Evolutionary conservation across 2,113 vertebrate species (phyloP).

Genomic region (Prolemur simus): DNA sequence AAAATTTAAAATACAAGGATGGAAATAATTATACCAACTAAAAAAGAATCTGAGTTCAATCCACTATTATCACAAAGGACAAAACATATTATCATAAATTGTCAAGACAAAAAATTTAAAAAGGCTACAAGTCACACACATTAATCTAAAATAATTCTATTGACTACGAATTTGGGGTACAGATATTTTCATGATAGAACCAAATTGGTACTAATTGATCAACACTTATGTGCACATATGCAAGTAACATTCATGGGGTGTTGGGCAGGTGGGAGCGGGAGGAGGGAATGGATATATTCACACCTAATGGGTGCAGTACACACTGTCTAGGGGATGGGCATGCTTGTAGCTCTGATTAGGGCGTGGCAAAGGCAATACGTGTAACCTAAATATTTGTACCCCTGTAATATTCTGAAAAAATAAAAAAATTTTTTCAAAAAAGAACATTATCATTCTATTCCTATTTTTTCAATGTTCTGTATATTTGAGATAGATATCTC

Average conservation of each 20-base stretch:
- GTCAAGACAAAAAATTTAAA: not conserved
- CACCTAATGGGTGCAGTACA: no score
- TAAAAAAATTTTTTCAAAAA: no score
- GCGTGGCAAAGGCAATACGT: no score
- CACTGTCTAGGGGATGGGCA: no score
- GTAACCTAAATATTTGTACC: no score
- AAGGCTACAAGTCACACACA: not conserved
- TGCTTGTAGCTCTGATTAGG: no score
- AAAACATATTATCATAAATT: not conserved
- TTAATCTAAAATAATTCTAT: not conserved
- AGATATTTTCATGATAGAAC: not conserved
- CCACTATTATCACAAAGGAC: not conserved
- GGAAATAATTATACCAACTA: not conserved
- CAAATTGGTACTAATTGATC: no score
- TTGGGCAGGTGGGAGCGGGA: no score
- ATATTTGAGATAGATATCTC: not conserved
- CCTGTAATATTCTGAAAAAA: no score
- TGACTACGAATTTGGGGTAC: not conserved
- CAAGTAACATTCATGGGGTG: no score
- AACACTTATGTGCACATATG: no score
- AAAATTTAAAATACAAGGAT: not conserved
- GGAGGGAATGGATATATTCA: no score
- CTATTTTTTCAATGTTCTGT: not conserved
- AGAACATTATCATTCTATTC: not conserved
- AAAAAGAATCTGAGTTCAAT: not conserved